Base-by-base conservation (phyloP, 2,797 vertebrate genomes). In the Avahi laniger region DNA sequence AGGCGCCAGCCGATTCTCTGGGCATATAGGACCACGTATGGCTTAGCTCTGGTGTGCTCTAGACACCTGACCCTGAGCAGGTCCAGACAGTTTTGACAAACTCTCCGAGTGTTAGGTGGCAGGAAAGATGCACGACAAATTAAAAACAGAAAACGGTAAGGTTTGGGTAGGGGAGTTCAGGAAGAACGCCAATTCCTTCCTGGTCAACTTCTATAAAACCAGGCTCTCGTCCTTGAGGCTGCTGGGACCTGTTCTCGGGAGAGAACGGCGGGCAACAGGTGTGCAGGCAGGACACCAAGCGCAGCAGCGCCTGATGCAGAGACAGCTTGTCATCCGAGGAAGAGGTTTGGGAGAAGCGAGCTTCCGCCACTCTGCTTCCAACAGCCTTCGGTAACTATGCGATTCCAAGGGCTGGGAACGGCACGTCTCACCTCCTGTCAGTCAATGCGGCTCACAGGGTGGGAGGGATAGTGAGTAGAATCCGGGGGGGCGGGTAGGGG, bases 301-400 rank as follows among this genome's bases (percentile, higher is more conserved):
- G 63, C 33, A 12, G 81, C 9, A 12, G 38, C 1, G 13, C 14
- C 18, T 0, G 0, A 7, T 7, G 10, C 52, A 41, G 91, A 65
- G 46, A 2, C 88, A 28, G 28, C 67, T 82, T 70, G 67, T 30
- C 30, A 65, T 8, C 7, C 82, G 89, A 43, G 82, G 72, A 54
- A 48, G 43, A 85, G 54, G 50, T 84, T 61, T 79, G 10, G 48
- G 52, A 76, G 48, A 11, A 93, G 76, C 48, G 69, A 84, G 72
- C 22, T 93, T 94, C 2, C 26, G 54, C n/a, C 63, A 48, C 48
- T 50, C 33, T 0, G 26, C 20, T 92, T 78, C 75, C 82, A 82
- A 93, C 95, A 95, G 52, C 95, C 94, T 96, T 92, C 78, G 85
- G 80, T 76, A 93, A 92, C 81, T 95, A 86, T 94, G 38, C 13